Conservation (phyloP, 64 coral and sea anemone genomes). For the Pocillopora verrucosa region DNA sequence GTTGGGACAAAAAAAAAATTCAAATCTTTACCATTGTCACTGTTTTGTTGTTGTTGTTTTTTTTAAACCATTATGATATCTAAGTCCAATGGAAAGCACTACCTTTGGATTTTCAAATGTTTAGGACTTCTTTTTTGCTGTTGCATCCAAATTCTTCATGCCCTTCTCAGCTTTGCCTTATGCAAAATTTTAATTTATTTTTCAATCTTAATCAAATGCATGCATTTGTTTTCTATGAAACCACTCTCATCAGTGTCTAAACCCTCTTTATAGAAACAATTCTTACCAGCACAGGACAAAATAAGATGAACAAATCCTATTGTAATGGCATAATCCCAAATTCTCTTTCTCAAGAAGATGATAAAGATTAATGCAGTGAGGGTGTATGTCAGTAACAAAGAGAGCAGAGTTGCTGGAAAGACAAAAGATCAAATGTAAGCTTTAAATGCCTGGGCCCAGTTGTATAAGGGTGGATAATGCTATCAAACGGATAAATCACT, state of each 20-base stretch:
- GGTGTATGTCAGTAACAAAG: conserved; percentile 75
- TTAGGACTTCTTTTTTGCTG: no score
- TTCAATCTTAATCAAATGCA: neutral
- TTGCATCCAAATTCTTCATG: no score
- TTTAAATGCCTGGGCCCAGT: neutral
- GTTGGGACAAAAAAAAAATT: no score
- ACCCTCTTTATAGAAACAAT: neutral
- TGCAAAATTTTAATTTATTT: neutral
- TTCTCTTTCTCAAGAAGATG: conserved; percentile 75
- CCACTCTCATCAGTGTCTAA: neutral
- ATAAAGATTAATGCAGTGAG: conserved; percentile 68
- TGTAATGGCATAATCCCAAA: conserved; percentile 97
- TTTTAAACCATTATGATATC: no score
- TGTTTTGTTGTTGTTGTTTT: no score
- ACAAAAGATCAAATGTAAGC: conserved; percentile 18
- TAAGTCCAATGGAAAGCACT: no score
- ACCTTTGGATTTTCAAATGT: no score
- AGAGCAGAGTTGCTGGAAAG: conserved; percentile 64
- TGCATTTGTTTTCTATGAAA: no score
- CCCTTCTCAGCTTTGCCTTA: no score
- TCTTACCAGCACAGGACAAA: conserved; percentile 89
- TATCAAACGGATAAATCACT: no score
- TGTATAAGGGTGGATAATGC: no score
- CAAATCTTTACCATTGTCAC: no score
- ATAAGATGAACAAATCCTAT: conserved; percentile 69